A percentile compares a stretch with the other conserved stretches of the same genome.
These are phyloP conservation scores for Rhinolophus ferrumequinum DNA, from an alignment of 2,113 vertebrate genomes.

Conservation along the genomic window DNA sequence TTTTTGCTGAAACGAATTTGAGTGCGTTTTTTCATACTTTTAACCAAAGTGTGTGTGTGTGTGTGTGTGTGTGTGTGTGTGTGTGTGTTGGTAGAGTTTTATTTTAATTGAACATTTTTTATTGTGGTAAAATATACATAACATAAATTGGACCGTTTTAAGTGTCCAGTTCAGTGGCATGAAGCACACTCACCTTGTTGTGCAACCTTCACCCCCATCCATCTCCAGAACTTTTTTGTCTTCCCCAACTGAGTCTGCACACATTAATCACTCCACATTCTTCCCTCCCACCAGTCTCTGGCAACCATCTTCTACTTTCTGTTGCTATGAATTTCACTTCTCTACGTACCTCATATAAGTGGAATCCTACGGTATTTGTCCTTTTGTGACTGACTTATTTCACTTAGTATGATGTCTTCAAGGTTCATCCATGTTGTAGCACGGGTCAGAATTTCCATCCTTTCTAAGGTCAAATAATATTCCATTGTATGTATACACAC, in stretches of 20 bases:
- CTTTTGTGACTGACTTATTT: neutral
- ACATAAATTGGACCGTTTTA: neutral
- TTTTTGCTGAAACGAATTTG: neutral
- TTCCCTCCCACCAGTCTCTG: neutral
- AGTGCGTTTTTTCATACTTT: neutral
- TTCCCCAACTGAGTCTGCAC: neutral
- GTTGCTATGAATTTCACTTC: neutral
- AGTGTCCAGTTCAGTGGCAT: neutral
- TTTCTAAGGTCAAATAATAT: neutral
- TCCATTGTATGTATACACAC: neutral
- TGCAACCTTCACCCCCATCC: neutral
- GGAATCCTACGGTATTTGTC: neutral
- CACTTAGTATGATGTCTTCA: neutral
- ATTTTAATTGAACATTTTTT: neutral
- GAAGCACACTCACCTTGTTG: neutral
- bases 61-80: no score
- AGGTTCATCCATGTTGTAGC: neutral
- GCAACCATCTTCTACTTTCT: neutral
- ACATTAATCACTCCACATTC: no score
- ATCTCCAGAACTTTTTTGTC: neutral
- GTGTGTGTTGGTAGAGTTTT: neutral
- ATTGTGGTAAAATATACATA: neutral
- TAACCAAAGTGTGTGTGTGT: neutral
- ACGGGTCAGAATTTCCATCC: neutral
- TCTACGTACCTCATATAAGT: neutral